phyloP scores from a whole-genome alignment of 2,888 invertebrate species.

The Halocaridina rubra region DNA sequence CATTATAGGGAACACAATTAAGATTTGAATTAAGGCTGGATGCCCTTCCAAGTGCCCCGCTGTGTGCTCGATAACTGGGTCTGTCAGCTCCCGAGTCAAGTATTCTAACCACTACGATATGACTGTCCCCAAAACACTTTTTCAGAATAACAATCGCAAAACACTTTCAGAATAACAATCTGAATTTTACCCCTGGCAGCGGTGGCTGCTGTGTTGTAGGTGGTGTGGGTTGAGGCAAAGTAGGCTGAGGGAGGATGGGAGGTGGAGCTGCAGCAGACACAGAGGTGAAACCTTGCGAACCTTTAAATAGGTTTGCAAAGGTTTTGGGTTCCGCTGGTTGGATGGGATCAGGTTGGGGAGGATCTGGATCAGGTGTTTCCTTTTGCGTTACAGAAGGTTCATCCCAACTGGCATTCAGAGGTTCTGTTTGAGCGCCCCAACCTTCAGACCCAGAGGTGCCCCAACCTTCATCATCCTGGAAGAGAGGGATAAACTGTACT shows the following conservation, averaged over 20 bases:
- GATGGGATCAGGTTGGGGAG: constrained; percentile 68
- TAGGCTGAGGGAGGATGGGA: constrained; percentile 41
- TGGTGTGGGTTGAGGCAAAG: not conserved
- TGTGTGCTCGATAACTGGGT: too few relatives aligned
- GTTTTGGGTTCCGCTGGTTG: constrained; percentile 81
- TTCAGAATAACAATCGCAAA: too few relatives aligned
- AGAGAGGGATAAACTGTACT: not conserved
- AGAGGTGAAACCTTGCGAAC: constrained; percentile 66
- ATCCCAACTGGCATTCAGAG: constrained; percentile 37
- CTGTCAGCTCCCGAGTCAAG: too few relatives aligned
- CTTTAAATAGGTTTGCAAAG: constrained; percentile 87
- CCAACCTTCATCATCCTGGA: constrained; percentile 37
- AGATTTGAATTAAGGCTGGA: too few relatives aligned
- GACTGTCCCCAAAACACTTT: too few relatives aligned
- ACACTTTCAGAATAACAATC: too few relatives aligned
- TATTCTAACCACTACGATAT: too few relatives aligned
- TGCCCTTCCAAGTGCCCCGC: too few relatives aligned
- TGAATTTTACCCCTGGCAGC: too few relatives aligned
- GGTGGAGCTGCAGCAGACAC: constrained; percentile 66
- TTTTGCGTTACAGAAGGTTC: constrained; percentile 61
- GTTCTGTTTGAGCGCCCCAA: constrained; percentile 31
- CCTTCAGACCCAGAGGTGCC: constrained; percentile 23
- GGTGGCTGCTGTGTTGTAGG: not conserved
- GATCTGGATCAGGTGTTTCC: constrained; percentile 68
- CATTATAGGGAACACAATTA: too few relatives aligned